phyloP scores from a whole-genome alignment of 2,113 vertebrate genomes.

The Lichenostomus cassidix region DNA sequence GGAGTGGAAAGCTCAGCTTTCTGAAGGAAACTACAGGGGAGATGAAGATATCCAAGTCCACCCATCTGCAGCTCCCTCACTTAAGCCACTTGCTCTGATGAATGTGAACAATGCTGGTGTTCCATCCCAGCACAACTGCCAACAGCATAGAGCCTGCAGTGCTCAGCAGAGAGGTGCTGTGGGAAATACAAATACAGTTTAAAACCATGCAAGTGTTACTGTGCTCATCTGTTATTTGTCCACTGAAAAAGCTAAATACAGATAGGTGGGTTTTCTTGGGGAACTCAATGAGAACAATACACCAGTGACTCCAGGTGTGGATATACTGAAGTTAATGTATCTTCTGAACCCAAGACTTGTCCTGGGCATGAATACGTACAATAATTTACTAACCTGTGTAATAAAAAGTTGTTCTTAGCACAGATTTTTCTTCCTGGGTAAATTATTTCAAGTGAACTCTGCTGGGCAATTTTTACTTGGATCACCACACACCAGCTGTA shows the following conservation, averaged over 20 bases:
- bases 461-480: neutral
- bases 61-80: no score
- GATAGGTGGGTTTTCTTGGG: neutral
- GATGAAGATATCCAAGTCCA: no score
- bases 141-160: no score
- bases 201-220: no score
- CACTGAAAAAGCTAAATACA: neutral
- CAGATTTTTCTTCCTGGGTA: neutral
- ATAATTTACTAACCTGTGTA: slow-evolving; percentile 18
- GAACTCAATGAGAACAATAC: neutral
- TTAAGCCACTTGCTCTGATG: no score
- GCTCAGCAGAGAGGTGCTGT: no score
- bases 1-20: neutral
- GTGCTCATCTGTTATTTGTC: neutral
- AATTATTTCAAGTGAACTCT: neutral
- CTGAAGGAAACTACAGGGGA: neutral
- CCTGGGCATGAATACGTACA: neutral
- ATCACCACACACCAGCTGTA: neutral
- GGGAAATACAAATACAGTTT: no score
- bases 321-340: neutral
- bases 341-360: neutral
- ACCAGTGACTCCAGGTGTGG: neutral
- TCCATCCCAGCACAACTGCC: no score
- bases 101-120: no score
- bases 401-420: slow-evolving; percentile 48